phyloP scores from a whole-genome alignment of 2,113 vertebrate genomes.

The Vidua macroura region DNA sequence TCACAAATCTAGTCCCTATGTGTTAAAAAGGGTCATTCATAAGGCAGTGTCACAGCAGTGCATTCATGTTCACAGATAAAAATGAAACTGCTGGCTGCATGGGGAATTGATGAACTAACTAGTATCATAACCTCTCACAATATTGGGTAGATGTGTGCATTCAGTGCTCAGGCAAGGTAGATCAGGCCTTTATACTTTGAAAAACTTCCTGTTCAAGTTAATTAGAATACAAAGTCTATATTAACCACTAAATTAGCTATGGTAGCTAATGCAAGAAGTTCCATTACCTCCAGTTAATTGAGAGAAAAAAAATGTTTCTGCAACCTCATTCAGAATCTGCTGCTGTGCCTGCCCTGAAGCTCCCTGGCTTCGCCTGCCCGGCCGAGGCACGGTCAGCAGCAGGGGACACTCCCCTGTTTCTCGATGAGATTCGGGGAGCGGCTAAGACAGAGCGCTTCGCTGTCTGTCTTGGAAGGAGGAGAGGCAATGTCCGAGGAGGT shows the following conservation, averaged over 20 bases:
- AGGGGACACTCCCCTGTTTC: no score
- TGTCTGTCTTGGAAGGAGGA: no score
- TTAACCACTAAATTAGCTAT: not conserved
- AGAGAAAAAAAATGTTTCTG: not conserved
- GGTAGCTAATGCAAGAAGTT: not conserved
- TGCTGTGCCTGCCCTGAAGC: no score
- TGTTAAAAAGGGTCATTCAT: not conserved
- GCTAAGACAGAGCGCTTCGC: no score
- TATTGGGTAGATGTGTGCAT: not conserved
- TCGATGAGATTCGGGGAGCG: no score
- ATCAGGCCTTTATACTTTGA: not conserved
- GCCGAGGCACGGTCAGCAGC: no score
- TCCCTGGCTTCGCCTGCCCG: no score
- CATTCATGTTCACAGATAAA: not conserved
- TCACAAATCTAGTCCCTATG: not conserved
- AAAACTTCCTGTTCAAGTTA: not conserved
- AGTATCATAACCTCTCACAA: not conserved
- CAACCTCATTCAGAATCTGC: not conserved
- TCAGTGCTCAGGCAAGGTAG: not conserved
- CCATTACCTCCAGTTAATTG: not conserved
- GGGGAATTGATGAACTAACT: not conserved
- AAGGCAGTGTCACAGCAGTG: not conserved
- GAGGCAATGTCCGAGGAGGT: no score
- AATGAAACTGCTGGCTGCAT: not conserved
- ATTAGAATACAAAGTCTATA: not conserved